Conservation (phyloP, 1,140 invertebrate species). For the Bombus superbus region DNA sequence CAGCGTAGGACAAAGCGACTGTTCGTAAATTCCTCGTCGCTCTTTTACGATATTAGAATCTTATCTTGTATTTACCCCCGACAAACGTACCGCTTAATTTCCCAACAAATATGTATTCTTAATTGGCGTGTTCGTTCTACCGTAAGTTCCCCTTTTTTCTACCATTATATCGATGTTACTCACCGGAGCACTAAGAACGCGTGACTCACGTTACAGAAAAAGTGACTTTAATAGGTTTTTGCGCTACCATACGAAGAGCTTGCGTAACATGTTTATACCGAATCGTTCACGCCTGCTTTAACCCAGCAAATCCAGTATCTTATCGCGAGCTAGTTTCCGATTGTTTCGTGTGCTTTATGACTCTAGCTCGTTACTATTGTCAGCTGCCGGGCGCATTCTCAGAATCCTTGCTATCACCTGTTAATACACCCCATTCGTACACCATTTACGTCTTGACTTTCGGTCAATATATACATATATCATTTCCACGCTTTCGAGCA, state of each 20-base stretch:
- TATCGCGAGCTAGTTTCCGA: neutral
- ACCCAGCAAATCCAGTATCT: neutral
- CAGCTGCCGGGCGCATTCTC: neutral
- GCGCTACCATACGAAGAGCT: conserved; percentile 14
- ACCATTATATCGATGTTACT: conserved; percentile 33
- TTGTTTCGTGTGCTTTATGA: neutral
- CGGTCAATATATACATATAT: neutral
- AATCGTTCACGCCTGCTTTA: neutral
- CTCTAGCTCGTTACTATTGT: neutral
- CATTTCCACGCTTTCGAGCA: neutral
- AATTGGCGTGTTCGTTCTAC: neutral
- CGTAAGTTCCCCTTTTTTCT: neutral
- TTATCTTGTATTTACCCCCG: too few relatives aligned
- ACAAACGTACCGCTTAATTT: too few relatives aligned
- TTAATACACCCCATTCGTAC: neutral
- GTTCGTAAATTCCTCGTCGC: too few relatives aligned
- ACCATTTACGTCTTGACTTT: neutral
- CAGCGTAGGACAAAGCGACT: too few relatives aligned
- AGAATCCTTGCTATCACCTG: neutral
- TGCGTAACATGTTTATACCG: conserved; percentile 1
- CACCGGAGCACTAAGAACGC: conserved; percentile 28
- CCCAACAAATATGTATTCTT: neutral
- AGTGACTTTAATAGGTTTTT: conserved; percentile 8
- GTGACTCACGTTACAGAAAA: conserved; percentile 42
- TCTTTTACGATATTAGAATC: too few relatives aligned